Base-by-base conservation (phyloP, 1,140 invertebrate genomes). In the Zaprionus ghesquierei region DNA sequence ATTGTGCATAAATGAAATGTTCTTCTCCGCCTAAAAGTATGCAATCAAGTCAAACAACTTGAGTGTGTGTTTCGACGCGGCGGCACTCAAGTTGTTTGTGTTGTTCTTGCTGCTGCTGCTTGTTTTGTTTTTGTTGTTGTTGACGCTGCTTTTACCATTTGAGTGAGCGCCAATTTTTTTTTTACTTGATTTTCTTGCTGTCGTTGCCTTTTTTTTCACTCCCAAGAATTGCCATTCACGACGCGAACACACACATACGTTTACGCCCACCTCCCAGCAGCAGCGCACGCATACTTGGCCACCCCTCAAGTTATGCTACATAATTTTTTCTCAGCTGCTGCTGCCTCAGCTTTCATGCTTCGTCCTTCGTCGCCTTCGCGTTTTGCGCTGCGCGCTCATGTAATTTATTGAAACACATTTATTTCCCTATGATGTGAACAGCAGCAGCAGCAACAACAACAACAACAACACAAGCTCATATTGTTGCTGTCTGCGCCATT, bases 331-430 rank as follows among this genome's bases (percentile, higher is more conserved):
- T 66, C 49, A 56, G 44, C 33, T 68, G 29, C 29, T 22, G 22
- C 55, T 70, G 15, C 46, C 29, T 59, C 46, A 56, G 51, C 50
- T 46, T 38, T 44, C 33, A 35, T 41, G 2, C 54, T 15, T 35
- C 10, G 23, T 9, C 13, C 55, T 23, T 62, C 41, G 20, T 13
- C 50, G 35, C 62, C 56, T 18, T 38, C 58, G 23, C 62, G 49
- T 56, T 63, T 64, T 51, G 51, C 46, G 41, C 65, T 65, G 68
- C 49, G 41, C 54, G 64, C 62, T 69, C 68, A 60, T 77, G 76
- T 87, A 87, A 87, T 87, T 87, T 87, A 87, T 87, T 77, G 84
- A 87, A 87, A 82, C 79, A 87, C 84, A 87, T 89, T 89, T 86
- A 76, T 77, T 87, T 87, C 65, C 64, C 84, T 74, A 79, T 89